Conservation (phyloP, 2,888 invertebrate species). For the Xylota segnis region DNA sequence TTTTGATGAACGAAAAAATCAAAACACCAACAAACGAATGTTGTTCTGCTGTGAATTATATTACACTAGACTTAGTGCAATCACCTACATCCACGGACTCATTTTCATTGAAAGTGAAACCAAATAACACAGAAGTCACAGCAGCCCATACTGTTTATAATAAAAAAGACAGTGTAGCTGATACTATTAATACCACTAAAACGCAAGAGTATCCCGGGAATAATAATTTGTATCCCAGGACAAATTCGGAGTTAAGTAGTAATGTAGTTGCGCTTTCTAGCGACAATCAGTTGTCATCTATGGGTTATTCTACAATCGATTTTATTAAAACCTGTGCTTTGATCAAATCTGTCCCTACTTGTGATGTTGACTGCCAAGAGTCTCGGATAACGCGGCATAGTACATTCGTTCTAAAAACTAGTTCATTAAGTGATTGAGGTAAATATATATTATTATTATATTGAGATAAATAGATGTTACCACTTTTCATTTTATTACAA, state of each 20-base stretch:
- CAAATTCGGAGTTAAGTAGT: constrained; percentile 24
- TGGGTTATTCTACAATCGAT: constrained; percentile 96
- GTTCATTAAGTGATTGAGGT: constrained; percentile 87
- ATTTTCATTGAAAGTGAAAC: constrained; percentile 70
- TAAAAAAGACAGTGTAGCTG: constrained; percentile 48
- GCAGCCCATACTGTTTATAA: constrained; percentile 13
- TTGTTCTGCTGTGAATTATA: constrained; percentile 82
- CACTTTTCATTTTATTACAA: too few relatives aligned
- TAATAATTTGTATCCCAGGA: constrained; percentile 31
- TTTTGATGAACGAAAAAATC: constrained; percentile 65
- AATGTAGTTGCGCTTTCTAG: constrained; percentile 2
- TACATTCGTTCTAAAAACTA: constrained; percentile 88
- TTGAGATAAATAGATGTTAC: too few relatives aligned
- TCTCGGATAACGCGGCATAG: constrained; percentile 93
- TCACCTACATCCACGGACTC: constrained; percentile 80
- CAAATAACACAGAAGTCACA: constrained; percentile 28
- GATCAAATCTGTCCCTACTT: constrained; percentile 91
- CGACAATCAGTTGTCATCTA: constrained; percentile 77
- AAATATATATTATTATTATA: background rate
- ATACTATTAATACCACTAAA: constrained; percentile 25
- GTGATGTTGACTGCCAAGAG: constrained; percentile 89
- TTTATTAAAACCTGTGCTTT: constrained; percentile 97
- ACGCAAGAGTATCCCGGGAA: constrained; percentile 37
- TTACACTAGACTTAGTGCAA: constrained; percentile 83
- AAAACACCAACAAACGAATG: constrained; percentile 62